These are phyloP conservation scores for Desmophyllum pertusum DNA, from an alignment of 92 coral and sea anemone genomes.

Conservation along the genomic window DNA sequence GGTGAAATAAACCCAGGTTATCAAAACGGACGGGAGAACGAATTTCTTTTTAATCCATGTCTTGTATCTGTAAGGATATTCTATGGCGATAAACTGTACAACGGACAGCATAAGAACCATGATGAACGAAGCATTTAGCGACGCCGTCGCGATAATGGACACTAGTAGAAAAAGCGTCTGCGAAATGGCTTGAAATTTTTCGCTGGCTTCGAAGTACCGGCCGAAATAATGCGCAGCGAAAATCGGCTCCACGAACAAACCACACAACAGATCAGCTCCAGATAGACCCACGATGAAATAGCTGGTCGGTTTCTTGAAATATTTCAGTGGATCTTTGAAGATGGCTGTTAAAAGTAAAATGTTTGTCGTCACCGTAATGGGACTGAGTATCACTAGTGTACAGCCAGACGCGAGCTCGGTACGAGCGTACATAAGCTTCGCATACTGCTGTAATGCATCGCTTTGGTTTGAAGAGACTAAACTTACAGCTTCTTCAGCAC, in stretches of 20 bases:
- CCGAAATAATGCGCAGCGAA: constrained; percentile 61
- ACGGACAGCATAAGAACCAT: constrained; percentile 73
- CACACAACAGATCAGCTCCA: constrained; percentile 75
- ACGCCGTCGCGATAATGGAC: constrained; percentile 63
- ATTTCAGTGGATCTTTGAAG: constrained; percentile 67
- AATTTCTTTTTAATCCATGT: constrained; percentile 49
- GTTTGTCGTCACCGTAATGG: constrained; percentile 76
- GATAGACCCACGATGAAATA: constrained; percentile 75
- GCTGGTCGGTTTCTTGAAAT: constrained; percentile 75
- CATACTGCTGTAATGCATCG: not conserved
- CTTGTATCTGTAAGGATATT: constrained; percentile 68
- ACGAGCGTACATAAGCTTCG: constrained; percentile 43
- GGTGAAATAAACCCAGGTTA: constrained; percentile 68
- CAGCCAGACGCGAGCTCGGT: constrained; percentile 61
- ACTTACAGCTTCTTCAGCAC: not conserved
- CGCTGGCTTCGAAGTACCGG: constrained; percentile 9
- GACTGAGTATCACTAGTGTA: constrained; percentile 57
- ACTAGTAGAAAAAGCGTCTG: constrained; percentile 51
- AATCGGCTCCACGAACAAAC: constrained; percentile 75
- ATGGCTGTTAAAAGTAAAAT: constrained; percentile 66
- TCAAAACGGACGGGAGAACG: constrained; percentile 53
- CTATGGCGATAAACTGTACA: constrained; percentile 76
- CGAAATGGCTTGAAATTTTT: constrained; percentile 28
- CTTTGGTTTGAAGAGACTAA: constrained; percentile 13
- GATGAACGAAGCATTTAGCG: constrained; percentile 72